phyloP scores from a whole-genome alignment of 2,113 vertebrate genomes.

The Megaleporinus macrocephalus region DNA sequence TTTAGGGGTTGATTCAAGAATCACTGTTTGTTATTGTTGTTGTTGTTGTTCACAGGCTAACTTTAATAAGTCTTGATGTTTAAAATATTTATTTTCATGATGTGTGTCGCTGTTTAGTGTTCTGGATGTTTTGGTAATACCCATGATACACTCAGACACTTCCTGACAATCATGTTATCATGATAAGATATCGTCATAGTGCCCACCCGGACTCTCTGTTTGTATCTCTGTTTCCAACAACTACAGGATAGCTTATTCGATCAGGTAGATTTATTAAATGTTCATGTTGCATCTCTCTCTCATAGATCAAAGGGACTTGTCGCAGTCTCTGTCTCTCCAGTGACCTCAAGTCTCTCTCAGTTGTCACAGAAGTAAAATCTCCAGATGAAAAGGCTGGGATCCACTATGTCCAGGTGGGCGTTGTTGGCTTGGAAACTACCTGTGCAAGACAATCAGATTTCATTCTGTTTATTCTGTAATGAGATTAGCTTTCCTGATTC shows the following conservation, averaged over 20 bases:
- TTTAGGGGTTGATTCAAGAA: no score
- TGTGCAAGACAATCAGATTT: background rate
- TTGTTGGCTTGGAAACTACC: background rate
- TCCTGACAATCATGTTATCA: no score
- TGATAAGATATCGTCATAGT: no score
- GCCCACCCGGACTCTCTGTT: no score
- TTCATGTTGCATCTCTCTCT: background rate
- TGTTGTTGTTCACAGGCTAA: no score
- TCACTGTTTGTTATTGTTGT: no score
- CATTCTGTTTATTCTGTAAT: background rate
- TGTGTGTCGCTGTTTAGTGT: no score
- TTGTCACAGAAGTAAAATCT: slow-evolving; percentile 85
- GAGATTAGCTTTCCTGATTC: background rate
- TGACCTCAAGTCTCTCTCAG: slow-evolving; percentile 91
- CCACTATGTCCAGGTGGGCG: slow-evolving; percentile 85
- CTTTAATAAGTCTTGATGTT: no score
- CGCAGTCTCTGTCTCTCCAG: slow-evolving; percentile 90
- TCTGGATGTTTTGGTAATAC: background rate
- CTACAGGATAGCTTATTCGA: no score
- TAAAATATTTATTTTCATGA: background rate
- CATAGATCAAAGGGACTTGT: slow-evolving; percentile 87
- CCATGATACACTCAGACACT: background rate
- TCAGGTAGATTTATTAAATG: no score
- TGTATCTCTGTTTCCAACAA: no score
- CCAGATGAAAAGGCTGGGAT: slow-evolving; percentile 78